Conservation (phyloP, 53 echinoderm and acorn worm species). For the Holothuria scabra region DNA sequence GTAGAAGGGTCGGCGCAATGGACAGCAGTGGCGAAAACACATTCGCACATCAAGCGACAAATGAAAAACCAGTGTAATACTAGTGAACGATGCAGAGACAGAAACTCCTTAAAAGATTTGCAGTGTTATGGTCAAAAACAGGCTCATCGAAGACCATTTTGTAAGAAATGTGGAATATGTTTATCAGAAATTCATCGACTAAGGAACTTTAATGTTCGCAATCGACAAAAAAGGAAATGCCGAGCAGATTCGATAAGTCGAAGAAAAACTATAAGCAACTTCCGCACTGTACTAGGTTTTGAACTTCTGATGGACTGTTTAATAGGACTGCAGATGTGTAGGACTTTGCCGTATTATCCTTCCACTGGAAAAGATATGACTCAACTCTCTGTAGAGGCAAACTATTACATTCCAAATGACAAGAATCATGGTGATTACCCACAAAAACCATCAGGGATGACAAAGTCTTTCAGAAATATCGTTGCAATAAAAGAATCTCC, state of each 20-base stretch:
- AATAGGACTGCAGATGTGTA: slow-evolving; percentile 14
- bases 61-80: too few relatives aligned
- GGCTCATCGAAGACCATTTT: slow-evolving; percentile 12
- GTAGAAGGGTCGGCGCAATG: neutral
- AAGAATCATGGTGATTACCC: neutral
- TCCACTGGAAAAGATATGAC: neutral
- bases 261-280: slow-evolving; percentile 34
- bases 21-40: too few relatives aligned
- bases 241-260: neutral
- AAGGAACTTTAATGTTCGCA: slow-evolving; percentile 28
- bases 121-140: neutral
- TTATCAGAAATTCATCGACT: slow-evolving; percentile 26
- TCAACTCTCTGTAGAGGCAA: neutral
- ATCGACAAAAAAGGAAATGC: slow-evolving; percentile 18
- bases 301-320: slow-evolving; percentile 31
- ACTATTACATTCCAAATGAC: slow-evolving; percentile 18
- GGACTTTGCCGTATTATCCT: neutral
- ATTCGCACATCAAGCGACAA: too few relatives aligned
- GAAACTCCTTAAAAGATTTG: neutral
- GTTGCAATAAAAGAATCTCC: slow-evolving; percentile 42
- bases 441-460: neutral
- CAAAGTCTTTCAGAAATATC: slow-evolving; percentile 41
- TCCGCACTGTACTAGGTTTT: slow-evolving; percentile 10
- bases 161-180: slow-evolving; percentile 41
- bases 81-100: too few relatives aligned